These are phyloP conservation scores for Varanus komodoensis DNA, from an alignment of 2,113 vertebrate genomes.

Conservation along the genomic window DNA sequence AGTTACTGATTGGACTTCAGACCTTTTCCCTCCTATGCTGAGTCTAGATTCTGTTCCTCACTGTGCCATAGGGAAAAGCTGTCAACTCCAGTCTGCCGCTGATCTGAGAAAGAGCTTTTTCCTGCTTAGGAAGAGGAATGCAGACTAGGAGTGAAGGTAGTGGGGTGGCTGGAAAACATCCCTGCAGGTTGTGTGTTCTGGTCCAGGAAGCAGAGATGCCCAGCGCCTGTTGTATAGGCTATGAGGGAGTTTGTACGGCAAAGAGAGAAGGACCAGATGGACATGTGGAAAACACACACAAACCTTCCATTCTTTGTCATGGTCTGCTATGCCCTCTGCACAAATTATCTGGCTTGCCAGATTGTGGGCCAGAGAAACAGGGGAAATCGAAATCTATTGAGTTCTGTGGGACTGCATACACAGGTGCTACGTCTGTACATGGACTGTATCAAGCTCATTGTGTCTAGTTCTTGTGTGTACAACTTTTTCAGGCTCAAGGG, in stretches of 20 bases:
- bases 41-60: too few relatives aligned
- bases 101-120: too few relatives aligned
- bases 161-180: background rate
- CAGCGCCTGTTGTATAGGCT: background rate
- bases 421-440: background rate
- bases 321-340: background rate
- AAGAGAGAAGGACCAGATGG: background rate
- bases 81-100: too few relatives aligned
- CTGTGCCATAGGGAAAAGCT: too few relatives aligned
- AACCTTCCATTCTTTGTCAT: background rate
- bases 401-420: background rate
- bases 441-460: background rate
- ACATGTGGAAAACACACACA: too few relatives aligned
- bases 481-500: too few relatives aligned
- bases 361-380: too few relatives aligned
- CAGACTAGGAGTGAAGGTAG: too few relatives aligned
- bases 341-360: background rate
- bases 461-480: background rate
- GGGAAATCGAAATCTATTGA: background rate
- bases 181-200: background rate
- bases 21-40: too few relatives aligned
- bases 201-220: background rate
- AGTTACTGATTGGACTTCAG: too few relatives aligned
- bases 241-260: background rate
- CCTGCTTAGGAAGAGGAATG: too few relatives aligned